Evolutionary conservation across 1,140 invertebrate genomes (phyloP).

Genomic region (Euglossa dilemma): DNA sequence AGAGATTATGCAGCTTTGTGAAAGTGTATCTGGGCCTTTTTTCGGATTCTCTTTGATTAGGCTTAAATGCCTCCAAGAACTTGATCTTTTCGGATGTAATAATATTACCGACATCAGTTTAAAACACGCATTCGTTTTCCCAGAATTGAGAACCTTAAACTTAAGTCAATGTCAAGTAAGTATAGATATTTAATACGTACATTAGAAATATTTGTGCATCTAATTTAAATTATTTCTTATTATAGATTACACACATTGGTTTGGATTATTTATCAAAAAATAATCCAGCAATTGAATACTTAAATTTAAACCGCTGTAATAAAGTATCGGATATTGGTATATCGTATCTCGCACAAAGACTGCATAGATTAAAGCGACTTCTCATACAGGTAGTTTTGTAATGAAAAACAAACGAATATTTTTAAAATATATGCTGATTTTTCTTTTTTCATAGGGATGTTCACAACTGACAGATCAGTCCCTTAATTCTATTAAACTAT

Average conservation of each 20-base stretch:
- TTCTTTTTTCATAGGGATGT: slow-evolving; percentile 82
- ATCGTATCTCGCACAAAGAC: slow-evolving; percentile 82
- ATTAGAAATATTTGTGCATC: neutral
- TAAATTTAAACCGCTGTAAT: slow-evolving; percentile 86
- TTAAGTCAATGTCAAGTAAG: slow-evolving; percentile 85
- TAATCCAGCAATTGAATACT: slow-evolving; percentile 87
- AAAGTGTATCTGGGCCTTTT: slow-evolving; percentile 76
- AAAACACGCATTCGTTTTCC: slow-evolving; percentile 86
- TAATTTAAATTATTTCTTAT: neutral
- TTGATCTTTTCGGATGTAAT: slow-evolving; percentile 87
- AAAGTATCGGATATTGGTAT: slow-evolving; percentile 87
- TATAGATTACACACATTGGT: slow-evolving; percentile 85
- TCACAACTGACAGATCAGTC: slow-evolving; percentile 86
- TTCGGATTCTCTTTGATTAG: slow-evolving; percentile 83
- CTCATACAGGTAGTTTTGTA: slow-evolving; percentile 83
- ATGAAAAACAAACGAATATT: slow-evolving; percentile 4
- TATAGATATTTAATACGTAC: neutral
- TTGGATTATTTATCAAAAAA: slow-evolving; percentile 85
- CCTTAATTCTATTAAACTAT: slow-evolving; percentile 83
- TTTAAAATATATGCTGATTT: neutral
- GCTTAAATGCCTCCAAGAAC: slow-evolving; percentile 83
- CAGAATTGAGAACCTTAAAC: slow-evolving; percentile 85
- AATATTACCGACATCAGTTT: slow-evolving; percentile 88
- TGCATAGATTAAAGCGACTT: slow-evolving; percentile 85
- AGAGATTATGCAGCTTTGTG: slow-evolving; percentile 85